These are phyloP conservation scores for Thaleichthys pacificus DNA, from an alignment of 2,797 vertebrate genomes.

Conservation along the genomic window DNA sequence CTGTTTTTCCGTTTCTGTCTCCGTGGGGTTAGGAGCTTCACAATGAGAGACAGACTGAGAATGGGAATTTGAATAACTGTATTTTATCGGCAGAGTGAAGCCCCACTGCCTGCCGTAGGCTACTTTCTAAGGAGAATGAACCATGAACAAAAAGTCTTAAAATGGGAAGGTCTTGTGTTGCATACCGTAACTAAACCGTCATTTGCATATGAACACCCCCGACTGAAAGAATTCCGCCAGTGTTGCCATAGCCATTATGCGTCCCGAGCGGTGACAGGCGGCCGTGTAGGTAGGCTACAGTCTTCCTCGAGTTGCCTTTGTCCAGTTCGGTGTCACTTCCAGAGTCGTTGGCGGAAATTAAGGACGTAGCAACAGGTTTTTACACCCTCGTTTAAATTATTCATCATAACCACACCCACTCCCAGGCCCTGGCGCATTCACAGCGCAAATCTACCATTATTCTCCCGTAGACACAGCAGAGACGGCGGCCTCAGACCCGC, in stretches of 20 bases:
- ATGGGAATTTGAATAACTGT: slow-evolving; percentile 72
- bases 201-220: slow-evolving; percentile 84
- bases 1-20: slow-evolving; percentile 44
- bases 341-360: slow-evolving; percentile 63
- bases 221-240: slow-evolving; percentile 77
- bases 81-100: slow-evolving; percentile 65
- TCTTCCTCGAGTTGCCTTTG: slow-evolving; percentile 59
- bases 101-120: slow-evolving; percentile 59
- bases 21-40: slow-evolving; percentile 5
- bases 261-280: slow-evolving; percentile 69
- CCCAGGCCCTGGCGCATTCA: slow-evolving; percentile 46
- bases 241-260: slow-evolving; percentile 66
- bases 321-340: slow-evolving; percentile 55
- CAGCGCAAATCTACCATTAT: slow-evolving; percentile 60
- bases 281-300: slow-evolving; percentile 54
- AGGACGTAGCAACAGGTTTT: slow-evolving; percentile 49
- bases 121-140: slow-evolving; percentile 73
- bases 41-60: slow-evolving; percentile 69
- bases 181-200: slow-evolving; percentile 83
- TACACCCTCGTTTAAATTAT: slow-evolving; percentile 60
- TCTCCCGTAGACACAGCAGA: slow-evolving; percentile 51
- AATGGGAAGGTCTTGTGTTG: slow-evolving; percentile 79
- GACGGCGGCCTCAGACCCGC: slow-evolving; percentile 38
- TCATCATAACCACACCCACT: slow-evolving; percentile 65
- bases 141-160: slow-evolving; percentile 75